phyloP scores from a whole-genome alignment of 2,888 invertebrate genomes.

The Myopa tessellatipennis region DNA sequence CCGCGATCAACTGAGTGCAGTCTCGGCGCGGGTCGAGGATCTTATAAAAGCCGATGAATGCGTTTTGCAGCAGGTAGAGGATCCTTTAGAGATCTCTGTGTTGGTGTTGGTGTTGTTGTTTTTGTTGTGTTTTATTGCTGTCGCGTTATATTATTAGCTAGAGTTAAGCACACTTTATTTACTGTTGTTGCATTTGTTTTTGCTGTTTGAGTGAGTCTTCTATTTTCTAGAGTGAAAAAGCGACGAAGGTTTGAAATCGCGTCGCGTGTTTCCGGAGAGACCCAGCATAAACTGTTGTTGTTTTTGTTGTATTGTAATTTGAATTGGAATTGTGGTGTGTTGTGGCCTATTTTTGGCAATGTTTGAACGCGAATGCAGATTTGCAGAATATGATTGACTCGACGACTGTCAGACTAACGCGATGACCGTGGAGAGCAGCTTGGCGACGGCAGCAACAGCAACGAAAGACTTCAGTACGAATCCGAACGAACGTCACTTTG shows the following conservation, averaged over 20 bases:
- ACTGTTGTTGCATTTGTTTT: not conserved
- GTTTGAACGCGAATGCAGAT: not conserved
- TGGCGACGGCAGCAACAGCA: conserved; percentile 25
- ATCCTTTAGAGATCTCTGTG: not conserved
- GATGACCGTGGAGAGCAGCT: not conserved
- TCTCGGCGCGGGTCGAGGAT: not conserved
- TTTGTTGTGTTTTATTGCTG: not conserved
- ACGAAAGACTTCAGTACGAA: conserved; percentile 30
- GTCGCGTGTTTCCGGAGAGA: not conserved
- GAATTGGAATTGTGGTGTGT: too few relatives aligned
- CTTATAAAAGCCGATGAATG: not conserved
- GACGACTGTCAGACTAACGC: conserved; percentile 4
- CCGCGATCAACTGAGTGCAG: conserved; percentile 5
- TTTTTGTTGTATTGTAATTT: not conserved
- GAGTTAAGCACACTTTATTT: too few relatives aligned
- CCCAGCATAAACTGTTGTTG: not conserved
- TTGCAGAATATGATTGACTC: not conserved
- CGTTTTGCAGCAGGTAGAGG: not conserved
- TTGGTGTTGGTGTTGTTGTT: conserved; percentile 2
- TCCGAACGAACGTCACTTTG: conserved; percentile 67
- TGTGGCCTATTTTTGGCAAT: not conserved
- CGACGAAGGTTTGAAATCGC: not conserved
- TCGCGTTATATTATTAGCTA: too few relatives aligned
- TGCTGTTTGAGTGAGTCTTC: not conserved
- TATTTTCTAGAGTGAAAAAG: not conserved